phyloP scores from a whole-genome alignment of 2,797 vertebrate genomes.

The Iguana delicatissima region DNA sequence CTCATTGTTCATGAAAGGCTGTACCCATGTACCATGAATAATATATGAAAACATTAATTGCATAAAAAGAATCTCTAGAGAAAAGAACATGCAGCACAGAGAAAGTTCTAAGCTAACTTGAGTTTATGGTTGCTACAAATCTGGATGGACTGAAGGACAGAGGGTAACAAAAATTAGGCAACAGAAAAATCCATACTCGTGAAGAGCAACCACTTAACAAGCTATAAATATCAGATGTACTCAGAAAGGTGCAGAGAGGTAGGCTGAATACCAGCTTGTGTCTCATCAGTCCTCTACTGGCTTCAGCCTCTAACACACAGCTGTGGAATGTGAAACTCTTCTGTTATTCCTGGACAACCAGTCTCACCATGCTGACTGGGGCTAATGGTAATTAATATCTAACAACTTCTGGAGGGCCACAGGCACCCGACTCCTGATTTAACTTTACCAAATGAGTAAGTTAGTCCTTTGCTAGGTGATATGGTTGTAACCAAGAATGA shows the following conservation, averaged over 20 bases:
- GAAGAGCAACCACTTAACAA: neutral
- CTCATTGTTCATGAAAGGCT: neutral
- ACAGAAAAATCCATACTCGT: neutral
- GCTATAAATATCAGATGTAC: constrained; percentile 4
- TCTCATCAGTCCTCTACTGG: neutral
- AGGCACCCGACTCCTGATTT: neutral
- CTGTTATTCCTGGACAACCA: neutral
- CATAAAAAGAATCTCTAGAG: neutral
- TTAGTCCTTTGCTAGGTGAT: neutral
- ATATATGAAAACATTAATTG: neutral
- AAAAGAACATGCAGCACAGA: neutral
- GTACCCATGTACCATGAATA: too few relatives aligned
- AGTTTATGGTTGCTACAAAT: neutral
- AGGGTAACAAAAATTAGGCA: neutral
- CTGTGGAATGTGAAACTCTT: neutral
- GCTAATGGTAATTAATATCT: neutral
- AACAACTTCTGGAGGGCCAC: neutral
- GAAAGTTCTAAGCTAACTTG: neutral
- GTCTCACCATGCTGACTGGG: neutral
- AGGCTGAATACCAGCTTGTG: neutral
- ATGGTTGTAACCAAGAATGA: neutral
- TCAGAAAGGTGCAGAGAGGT: neutral
- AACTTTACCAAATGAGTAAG: neutral
- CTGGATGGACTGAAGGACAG: neutral
- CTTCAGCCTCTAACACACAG: neutral